Conservation (phyloP, 2,797 vertebrate species). For the Pachyuromys duprasi region DNA sequence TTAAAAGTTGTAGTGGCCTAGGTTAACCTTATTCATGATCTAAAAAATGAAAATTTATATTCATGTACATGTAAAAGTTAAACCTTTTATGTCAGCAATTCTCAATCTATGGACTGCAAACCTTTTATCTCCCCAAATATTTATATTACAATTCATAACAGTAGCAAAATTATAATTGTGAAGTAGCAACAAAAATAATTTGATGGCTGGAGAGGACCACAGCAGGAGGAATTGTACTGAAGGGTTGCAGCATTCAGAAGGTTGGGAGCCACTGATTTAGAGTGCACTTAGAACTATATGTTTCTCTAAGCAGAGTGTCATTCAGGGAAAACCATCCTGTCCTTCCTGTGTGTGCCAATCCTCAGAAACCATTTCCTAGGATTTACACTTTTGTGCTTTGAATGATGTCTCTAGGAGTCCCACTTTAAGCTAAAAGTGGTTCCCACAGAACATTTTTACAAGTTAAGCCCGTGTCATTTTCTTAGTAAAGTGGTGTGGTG, state of each 20-base stretch:
- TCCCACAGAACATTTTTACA: slow-evolving; percentile 32
- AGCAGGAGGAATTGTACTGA: background rate
- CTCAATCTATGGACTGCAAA: background rate
- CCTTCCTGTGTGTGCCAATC: background rate
- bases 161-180: background rate
- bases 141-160: background rate
- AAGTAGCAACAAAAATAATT: background rate
- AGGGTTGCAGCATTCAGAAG: background rate
- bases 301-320: background rate
- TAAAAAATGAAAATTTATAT: background rate
- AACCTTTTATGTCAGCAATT: slow-evolving; percentile 1
- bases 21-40: background rate
- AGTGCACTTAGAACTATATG: background rate
- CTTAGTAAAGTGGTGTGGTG: background rate
- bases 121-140: background rate
- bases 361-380: slow-evolving; percentile 48
- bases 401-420: background rate
- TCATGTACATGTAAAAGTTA: background rate
- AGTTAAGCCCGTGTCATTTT: slow-evolving; percentile 19
- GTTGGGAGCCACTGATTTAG: background rate
- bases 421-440: slow-evolving; percentile 55
- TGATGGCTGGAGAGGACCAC: background rate
- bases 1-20: background rate
- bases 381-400: slow-evolving; percentile 17
- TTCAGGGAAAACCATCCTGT: background rate